A percentile compares a stretch with the other conserved stretches of the same genome.
Conservation (phyloP, 2,888 invertebrate genomes). For the Gari tellinella region DNA sequence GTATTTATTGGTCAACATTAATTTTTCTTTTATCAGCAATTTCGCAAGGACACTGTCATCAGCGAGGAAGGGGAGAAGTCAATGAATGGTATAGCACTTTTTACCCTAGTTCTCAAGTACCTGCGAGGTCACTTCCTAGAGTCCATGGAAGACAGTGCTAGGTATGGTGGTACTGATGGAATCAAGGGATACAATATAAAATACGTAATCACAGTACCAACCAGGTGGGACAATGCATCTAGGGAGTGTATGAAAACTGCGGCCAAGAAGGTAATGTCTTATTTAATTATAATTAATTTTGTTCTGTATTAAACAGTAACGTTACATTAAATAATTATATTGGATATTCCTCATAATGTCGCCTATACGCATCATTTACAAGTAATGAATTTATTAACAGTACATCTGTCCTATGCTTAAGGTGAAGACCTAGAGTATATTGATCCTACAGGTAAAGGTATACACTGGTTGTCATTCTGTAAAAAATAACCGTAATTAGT, state of each 20-base stretch:
- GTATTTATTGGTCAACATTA: too few relatives aligned
- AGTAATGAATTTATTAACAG: too few relatives aligned
- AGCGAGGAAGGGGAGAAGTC: conserved; percentile 58
- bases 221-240: conserved; percentile 55
- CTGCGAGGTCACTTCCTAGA: conserved; percentile 39
- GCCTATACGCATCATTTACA: too few relatives aligned
- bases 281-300: too few relatives aligned
- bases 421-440: too few relatives aligned
- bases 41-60: conserved; percentile 53
- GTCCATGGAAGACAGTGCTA: conserved; percentile 41
- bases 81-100: conserved; percentile 44
- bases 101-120: conserved; percentile 43
- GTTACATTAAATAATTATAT: too few relatives aligned
- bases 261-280: conserved; percentile 47
- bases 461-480: too few relatives aligned
- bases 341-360: neutral
- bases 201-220: conserved; percentile 57
- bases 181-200: conserved; percentile 17
- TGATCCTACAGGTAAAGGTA: too few relatives aligned
- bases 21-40: conserved; percentile 32
- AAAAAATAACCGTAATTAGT: too few relatives aligned
- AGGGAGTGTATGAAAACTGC: conserved; percentile 56
- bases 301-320: too few relatives aligned
- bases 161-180: conserved; percentile 36
- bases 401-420: too few relatives aligned